These are phyloP conservation scores for Baronia brevicornis DNA, from an alignment of 2,888 invertebrate genomes.

Conservation along the genomic window DNA sequence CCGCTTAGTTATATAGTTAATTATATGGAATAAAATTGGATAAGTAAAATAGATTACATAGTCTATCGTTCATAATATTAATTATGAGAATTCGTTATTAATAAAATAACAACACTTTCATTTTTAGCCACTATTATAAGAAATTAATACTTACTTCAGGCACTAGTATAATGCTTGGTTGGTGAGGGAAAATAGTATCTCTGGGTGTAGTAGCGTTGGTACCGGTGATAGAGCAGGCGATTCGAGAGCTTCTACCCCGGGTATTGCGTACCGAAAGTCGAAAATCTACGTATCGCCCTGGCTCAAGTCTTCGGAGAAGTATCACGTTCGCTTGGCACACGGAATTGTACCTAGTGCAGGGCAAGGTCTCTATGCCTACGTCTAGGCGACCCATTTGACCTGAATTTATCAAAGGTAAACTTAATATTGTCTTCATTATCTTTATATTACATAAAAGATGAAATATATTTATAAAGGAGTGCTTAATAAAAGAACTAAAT, in stretches of 20 bases:
- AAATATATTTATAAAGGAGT: too few species aligned
- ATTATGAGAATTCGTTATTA: too few species aligned
- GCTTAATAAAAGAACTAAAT: too few species aligned
- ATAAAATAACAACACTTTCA: too few species aligned
- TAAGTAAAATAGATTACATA: too few species aligned
- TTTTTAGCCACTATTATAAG: too few species aligned
- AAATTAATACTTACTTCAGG: conserved; percentile 83
- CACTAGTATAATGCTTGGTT: conserved; percentile 83
- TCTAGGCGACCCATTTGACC: conserved; percentile 84
- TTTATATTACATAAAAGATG: too few species aligned
- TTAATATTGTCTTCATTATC: background rate
- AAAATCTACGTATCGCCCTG: conserved; percentile 90
- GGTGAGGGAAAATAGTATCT: conserved; percentile 87
- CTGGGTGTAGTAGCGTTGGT: conserved; percentile 90
- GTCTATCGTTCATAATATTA: too few species aligned
- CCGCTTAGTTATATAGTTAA: too few species aligned
- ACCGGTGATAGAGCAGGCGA: conserved; percentile 87
- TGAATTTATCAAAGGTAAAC: too few species aligned
- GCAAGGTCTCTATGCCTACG: conserved; percentile 86
- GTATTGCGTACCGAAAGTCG: conserved; percentile 83
- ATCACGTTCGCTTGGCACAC: conserved; percentile 93
- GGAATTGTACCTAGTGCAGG: conserved; percentile 90
- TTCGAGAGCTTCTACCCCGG: conserved; percentile 83
- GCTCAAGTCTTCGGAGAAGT: conserved; percentile 83
- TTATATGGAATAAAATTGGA: too few species aligned